Conservation (phyloP, 2,113 vertebrate species). For the Mus spicilegus region DNA sequence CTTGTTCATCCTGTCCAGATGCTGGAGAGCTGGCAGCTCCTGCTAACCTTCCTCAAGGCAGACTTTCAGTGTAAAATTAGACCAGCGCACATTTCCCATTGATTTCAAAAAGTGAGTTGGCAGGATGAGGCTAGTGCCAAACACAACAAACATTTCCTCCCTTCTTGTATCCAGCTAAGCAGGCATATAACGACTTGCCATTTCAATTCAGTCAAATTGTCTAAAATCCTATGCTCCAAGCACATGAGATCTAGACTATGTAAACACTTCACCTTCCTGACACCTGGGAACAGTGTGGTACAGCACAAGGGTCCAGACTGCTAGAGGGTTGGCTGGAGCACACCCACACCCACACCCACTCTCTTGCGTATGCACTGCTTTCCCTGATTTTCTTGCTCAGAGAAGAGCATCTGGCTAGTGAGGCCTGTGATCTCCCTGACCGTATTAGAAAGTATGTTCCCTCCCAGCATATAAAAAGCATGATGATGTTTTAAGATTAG, state of each 20-base stretch:
- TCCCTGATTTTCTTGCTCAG: neutral
- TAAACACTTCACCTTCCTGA: constrained; percentile 15
- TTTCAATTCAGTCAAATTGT: neutral
- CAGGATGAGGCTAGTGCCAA: constrained; percentile 18
- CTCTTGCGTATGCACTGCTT: neutral
- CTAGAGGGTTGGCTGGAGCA: neutral
- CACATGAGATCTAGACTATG: constrained; percentile 29
- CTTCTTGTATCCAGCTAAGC: neutral
- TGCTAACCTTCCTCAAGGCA: neutral
- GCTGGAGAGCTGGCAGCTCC: neutral
- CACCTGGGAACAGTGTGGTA: neutral
- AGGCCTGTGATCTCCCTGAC: neutral
- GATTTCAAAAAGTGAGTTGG: constrained; percentile 33
- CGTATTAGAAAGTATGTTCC: neutral
- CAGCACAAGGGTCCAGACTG: neutral
- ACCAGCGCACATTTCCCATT: neutral
- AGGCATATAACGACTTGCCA: neutral
- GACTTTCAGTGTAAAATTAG: neutral
- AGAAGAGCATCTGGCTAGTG: neutral
- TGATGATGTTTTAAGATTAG: neutral
- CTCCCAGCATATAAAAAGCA: neutral
- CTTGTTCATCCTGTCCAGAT: neutral
- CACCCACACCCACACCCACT: neutral
- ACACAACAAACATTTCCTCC: constrained; percentile 4
- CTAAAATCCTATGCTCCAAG: neutral